Conservation (phyloP, 2,113 vertebrate genomes). For the Engraulis encrasicolus region DNA sequence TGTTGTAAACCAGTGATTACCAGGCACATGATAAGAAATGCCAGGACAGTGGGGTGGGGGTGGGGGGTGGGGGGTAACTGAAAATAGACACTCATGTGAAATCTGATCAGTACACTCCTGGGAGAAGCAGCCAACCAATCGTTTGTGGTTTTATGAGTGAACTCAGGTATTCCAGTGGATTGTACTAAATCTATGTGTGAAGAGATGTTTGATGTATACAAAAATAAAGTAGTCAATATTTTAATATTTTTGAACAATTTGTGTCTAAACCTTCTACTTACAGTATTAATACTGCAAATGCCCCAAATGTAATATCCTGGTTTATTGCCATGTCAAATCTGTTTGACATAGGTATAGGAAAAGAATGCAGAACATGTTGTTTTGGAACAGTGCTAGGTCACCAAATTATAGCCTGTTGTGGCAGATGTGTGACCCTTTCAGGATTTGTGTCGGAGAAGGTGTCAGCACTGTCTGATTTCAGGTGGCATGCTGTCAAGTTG, state of each 20-base stretch:
- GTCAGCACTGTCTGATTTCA: neutral
- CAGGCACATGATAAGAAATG: conserved; percentile 30
- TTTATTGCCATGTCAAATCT: no score
- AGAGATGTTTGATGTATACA: no score
- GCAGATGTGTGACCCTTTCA: neutral
- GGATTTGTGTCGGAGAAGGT: neutral
- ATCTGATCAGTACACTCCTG: neutral
- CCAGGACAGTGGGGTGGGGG: conserved; percentile 15
- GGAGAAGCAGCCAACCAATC: neutral
- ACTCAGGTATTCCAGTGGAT: neutral
- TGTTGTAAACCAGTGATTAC: neutral
- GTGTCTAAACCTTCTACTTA: no score
- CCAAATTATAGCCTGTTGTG: neutral
- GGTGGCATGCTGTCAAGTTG: neutral
- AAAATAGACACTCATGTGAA: conserved; percentile 29
- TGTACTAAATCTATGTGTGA: no score
- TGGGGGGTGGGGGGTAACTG: no score
- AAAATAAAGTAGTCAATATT: no score
- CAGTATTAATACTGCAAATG: no score
- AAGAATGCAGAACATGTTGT: no score
- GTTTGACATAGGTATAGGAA: no score
- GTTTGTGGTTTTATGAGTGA: neutral
- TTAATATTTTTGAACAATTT: no score
- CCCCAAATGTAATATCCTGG: neutral
- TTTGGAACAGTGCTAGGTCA: no score